These are phyloP conservation scores for Seriola dumerili DNA, from an alignment of 2,113 vertebrate species.

Conservation along the genomic window DNA sequence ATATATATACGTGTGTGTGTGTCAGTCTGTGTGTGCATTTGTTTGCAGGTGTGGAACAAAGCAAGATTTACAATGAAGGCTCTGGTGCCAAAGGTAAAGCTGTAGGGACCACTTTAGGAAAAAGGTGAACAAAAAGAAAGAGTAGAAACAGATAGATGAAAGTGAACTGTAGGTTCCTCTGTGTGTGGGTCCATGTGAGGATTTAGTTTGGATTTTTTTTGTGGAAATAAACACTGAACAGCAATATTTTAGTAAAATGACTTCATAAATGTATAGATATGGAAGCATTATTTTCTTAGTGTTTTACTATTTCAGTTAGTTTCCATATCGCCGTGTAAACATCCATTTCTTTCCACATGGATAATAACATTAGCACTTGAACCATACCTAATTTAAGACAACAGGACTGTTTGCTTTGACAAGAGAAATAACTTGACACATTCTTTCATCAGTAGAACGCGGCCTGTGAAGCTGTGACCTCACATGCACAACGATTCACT, in stretches of 20 bases:
- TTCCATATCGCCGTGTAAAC: neutral
- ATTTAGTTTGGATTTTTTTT: too few species aligned
- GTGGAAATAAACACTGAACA: too few species aligned
- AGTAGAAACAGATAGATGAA: neutral
- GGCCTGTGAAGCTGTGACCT: neutral
- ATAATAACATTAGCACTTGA: neutral
- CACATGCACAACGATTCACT: neutral
- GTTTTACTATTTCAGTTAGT: neutral
- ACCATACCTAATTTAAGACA: neutral
- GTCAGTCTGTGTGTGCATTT: too few species aligned
- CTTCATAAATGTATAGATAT: neutral
- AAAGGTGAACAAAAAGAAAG: slow-evolving; percentile 20
- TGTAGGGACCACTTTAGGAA: neutral
- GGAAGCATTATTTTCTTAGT: neutral
- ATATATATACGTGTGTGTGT: too few species aligned
- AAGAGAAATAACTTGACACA: neutral
- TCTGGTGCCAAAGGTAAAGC: neutral
- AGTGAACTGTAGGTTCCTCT: neutral
- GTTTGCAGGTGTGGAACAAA: too few species aligned
- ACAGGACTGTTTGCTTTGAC: neutral
- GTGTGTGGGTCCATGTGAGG: too few species aligned
- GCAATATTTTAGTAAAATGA: neutral
- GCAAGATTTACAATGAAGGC: too few species aligned
- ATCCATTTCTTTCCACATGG: neutral
- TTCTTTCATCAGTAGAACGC: slow-evolving; percentile 17